Conservation (phyloP, 2,113 vertebrate species). For the Ahaetulla prasina region DNA sequence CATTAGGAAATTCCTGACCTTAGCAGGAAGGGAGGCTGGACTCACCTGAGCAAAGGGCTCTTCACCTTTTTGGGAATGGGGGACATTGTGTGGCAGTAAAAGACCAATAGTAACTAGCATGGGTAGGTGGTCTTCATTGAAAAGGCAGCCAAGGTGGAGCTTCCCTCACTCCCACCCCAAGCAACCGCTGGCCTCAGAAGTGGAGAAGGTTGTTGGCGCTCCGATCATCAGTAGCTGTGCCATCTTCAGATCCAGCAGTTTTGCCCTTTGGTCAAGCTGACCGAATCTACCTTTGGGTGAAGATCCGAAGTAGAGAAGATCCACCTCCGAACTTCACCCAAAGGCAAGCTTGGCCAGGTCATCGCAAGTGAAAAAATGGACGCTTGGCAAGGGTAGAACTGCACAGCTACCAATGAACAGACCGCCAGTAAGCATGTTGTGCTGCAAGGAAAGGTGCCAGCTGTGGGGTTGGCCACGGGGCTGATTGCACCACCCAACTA, state of each 20-base stretch:
- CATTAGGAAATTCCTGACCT: not conserved
- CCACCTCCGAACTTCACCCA: not conserved
- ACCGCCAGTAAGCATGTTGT: not conserved
- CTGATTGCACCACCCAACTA: not conserved
- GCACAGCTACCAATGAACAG: not conserved
- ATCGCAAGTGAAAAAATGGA: not conserved
- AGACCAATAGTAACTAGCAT: not conserved
- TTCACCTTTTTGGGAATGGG: not conserved
- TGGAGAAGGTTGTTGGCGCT: not conserved
- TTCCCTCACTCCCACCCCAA: not conserved
- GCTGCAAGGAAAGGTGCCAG: not conserved
- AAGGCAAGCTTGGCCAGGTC: not conserved
- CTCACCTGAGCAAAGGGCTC: not conserved
- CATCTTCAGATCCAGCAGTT: too few species aligned
- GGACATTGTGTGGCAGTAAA: not conserved
- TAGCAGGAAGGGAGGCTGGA: not conserved
- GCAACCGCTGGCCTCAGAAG: not conserved
- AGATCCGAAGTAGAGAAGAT: too few species aligned
- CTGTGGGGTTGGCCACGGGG: not conserved
- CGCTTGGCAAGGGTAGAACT: not conserved
- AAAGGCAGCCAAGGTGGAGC: not conserved
- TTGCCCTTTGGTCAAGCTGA: too few species aligned
- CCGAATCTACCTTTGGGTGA: too few species aligned
- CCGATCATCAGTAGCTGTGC: too few species aligned
- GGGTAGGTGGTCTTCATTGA: not conserved